A percentile compares a stretch with the other conserved stretches of the same genome.
Evolutionary conservation across 2,797 vertebrate species (phyloP).

Genomic region (Chrosomus eos): DNA sequence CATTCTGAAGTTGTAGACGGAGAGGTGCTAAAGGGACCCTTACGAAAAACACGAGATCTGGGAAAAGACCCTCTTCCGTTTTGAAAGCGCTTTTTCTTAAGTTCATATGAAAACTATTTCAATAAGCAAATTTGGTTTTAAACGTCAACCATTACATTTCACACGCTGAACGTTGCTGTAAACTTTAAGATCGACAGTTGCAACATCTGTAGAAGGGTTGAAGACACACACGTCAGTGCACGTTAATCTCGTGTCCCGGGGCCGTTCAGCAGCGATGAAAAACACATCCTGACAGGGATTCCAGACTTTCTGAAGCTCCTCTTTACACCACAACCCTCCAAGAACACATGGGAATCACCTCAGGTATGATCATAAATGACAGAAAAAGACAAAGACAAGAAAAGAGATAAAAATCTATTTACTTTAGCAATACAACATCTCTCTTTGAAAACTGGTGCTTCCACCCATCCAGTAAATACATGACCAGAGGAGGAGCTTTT

Average conservation of each 20-base stretch:
- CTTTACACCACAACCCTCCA: background rate
- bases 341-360: background rate
- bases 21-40: conserved; percentile 41
- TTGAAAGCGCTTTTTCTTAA: background rate
- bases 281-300: background rate
- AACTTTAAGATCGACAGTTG: background rate
- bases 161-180: background rate
- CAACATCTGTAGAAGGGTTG: conserved; percentile 22
- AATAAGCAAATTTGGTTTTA: background rate
- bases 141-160: background rate
- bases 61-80: background rate
- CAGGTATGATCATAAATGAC: background rate
- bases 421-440: background rate
- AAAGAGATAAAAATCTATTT: conserved; percentile 13
- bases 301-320: conserved; percentile 4
- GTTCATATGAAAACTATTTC: background rate
- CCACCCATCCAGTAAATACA: background rate
- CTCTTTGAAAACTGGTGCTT: background rate
- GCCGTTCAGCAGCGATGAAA: conserved; percentile 2
- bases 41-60: background rate
- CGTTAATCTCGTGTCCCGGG: background rate
- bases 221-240: background rate
- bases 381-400: background rate
- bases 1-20: conserved; percentile 31
- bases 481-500: background rate